A percentile compares a stretch with the other conserved stretches of the same genome.
phyloP scores from a whole-genome alignment of 2,113 vertebrate species.

The Holacanthus passer region DNA sequence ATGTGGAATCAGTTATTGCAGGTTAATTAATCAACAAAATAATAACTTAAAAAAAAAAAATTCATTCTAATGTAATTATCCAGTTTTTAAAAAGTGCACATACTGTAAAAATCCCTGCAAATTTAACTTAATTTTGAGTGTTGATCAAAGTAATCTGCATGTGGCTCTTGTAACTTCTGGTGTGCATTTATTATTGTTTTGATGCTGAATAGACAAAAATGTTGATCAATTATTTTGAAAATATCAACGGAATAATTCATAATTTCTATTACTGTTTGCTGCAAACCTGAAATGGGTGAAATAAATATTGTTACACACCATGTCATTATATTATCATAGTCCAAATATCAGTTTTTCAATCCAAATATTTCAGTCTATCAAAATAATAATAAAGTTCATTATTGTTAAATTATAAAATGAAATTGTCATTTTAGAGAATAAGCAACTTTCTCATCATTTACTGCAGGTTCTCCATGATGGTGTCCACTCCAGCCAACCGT shows the following conservation, averaged over 20 bases:
- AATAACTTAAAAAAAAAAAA: too few relatives aligned
- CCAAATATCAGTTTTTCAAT: background rate
- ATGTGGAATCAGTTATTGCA: too few relatives aligned
- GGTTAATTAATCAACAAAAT: too few relatives aligned
- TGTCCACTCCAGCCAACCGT: slow-evolving; percentile 75
- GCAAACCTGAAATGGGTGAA: background rate
- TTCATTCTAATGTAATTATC: background rate
- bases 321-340: too few relatives aligned
- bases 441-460: background rate
- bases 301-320: too few relatives aligned
- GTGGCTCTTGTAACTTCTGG: background rate
- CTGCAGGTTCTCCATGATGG: slow-evolving; percentile 85
- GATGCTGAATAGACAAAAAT: background rate
- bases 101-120: too few relatives aligned
- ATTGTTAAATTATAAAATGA: too few relatives aligned
- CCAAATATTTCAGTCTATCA: background rate
- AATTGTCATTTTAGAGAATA: background rate
- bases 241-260: background rate
- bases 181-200: background rate
- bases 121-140: too few relatives aligned
- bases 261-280: background rate
- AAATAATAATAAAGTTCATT: background rate
- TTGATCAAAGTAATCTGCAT: background rate
- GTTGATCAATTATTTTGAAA: background rate
- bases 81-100: too few relatives aligned